phyloP scores from a whole-genome alignment of 2,797 vertebrate species.

The Neosilurus hyrtlii region DNA sequence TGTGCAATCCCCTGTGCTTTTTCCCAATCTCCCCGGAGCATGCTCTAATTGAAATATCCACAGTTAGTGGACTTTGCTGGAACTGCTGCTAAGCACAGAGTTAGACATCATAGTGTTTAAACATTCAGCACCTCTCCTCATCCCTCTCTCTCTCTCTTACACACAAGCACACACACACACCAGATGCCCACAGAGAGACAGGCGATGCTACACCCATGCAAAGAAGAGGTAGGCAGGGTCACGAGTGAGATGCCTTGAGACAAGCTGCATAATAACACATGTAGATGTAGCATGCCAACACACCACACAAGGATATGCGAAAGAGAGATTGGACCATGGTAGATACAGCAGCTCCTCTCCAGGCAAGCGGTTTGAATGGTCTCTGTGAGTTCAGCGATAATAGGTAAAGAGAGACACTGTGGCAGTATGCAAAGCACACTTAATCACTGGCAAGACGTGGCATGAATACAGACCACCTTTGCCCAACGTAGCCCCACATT shows the following conservation, averaged over 20 bases:
- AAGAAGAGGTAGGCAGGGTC: constrained; percentile 32
- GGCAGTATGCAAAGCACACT: constrained; percentile 41
- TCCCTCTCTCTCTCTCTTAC: constrained; percentile 20
- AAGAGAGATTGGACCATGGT: constrained; percentile 7
- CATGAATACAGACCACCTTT: constrained; percentile 50
- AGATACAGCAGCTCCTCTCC: constrained; percentile 15
- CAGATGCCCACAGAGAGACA: constrained; percentile 20
- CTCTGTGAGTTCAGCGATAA: constrained; percentile 45
- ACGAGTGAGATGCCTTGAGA: constrained; percentile 7
- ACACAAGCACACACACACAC: constrained; percentile 13
- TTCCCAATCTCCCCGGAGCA: constrained; percentile 64
- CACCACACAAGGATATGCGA: background rate
- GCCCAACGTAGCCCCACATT: constrained; percentile 4
- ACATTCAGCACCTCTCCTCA: constrained; percentile 38
- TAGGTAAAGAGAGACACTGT: constrained; percentile 37
- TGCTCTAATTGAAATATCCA: constrained; percentile 67
- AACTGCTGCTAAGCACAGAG: constrained; percentile 50
- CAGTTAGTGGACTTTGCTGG: constrained; percentile 51
- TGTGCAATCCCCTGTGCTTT: constrained; percentile 66
- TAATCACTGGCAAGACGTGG: constrained; percentile 57
- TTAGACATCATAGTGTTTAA: constrained; percentile 45
- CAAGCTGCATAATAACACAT: constrained; percentile 24
- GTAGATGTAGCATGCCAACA: constrained; percentile 9
- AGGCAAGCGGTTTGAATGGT: constrained; percentile 22
- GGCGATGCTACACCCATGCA: constrained; percentile 13